A percentile compares a stretch with the other conserved stretches of the same genome.
Evolutionary conservation across 2,797 vertebrate species (phyloP).

Genomic region (Alectoris magna): DNA sequence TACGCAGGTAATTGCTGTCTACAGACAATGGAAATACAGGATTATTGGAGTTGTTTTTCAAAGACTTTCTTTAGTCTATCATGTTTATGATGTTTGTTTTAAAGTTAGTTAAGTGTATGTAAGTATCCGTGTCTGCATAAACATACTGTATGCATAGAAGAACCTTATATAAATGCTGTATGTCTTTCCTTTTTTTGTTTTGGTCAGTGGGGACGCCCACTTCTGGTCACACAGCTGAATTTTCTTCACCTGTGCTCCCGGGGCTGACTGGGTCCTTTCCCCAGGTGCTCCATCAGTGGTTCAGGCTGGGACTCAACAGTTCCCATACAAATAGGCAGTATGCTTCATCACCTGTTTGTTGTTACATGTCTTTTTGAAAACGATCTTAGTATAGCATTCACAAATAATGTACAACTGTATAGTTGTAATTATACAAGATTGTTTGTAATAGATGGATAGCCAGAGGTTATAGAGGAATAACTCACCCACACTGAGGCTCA

Average conservation of each 20-base stretch:
- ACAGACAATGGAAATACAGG: not conserved
- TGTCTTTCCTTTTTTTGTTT: not conserved
- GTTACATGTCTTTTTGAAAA: not conserved
- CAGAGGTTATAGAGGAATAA: no score
- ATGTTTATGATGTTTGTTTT: not conserved
- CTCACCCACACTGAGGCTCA: no score
- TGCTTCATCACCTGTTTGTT: not conserved
- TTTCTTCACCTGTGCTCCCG: no score
- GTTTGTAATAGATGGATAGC: no score
- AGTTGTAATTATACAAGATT: no score
- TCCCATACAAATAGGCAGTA: not conserved
- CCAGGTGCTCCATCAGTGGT: no score
- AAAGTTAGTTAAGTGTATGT: not conserved
- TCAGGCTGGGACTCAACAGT: no score
- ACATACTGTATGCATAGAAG: not conserved
- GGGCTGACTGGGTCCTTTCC: no score
- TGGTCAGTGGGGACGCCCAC: no score
- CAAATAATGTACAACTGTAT: not conserved
- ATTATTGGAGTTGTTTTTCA: not conserved
- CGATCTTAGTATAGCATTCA: not conserved
- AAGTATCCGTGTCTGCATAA: not conserved
- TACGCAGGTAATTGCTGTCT: constrained; percentile 88
- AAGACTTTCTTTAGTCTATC: not conserved
- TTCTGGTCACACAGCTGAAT: no score
- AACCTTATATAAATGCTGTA: not conserved